Base-by-base conservation (phyloP, 1,140 invertebrate genomes). In the Meloidogyne hapla region DNA sequence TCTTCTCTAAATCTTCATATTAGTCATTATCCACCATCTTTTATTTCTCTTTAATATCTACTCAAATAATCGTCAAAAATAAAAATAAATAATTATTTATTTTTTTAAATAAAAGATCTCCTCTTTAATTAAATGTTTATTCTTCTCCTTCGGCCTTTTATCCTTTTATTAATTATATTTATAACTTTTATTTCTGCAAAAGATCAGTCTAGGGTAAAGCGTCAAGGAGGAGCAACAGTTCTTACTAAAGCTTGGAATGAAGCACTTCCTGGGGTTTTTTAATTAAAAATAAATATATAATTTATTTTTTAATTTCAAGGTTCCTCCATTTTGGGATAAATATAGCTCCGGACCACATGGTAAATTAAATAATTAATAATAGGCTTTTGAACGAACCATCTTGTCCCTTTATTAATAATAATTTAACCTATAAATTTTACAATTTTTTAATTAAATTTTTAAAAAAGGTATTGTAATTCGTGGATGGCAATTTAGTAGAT, bases 311-410 rank as follows among this genome's bases (percentile, higher is more conserved):
- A 33, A 4, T 8, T 26, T 56, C 21, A 48, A 84, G 26, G 84
- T 86, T 15, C 82, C 83, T 56, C 85, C 85, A 23, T 86, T 84
- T 68, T 86, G 85, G 85, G 85, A 86, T 76, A 86, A 86, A 69
- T 87, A 87, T 77, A 78, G 76, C 69, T 80, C 83, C 13, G 85
- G 85, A 5, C 85, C 85, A 21, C 81, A 87, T 40, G 84, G 77
- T 71, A 65, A 78, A 18, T 23, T 74, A 9, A 45, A 26, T 25
- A n/a, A 12, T 3, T 33, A 33, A 33, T 6, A 8, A 33, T 4
- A 33, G 9, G 33, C 33, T 33, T 8, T 33, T 33, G 9, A n/a
- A n/a, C n/a, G n/a, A n/a, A n/a, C n/a, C n/a, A n/a, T n/a, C n/a
- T n/a, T n/a, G n/a, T n/a, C n/a, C n/a, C n/a, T n/a, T n/a, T n/a